These are phyloP conservation scores for Coelinius sp. DNA, from an alignment of 2,888 invertebrate genomes.

Conservation along the genomic window DNA sequence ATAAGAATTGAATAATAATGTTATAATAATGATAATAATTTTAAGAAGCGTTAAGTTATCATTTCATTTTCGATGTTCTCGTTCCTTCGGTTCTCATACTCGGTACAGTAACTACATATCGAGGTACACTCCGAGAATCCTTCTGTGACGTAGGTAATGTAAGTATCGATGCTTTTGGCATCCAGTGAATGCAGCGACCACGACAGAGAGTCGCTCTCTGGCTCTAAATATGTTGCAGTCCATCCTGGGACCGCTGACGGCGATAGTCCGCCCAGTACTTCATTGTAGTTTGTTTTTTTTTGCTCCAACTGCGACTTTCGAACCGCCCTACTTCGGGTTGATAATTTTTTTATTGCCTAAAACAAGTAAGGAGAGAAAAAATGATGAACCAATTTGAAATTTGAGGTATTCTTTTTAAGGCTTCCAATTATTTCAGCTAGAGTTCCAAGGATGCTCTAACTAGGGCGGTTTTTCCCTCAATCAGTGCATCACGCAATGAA, in stretches of 20 bases:
- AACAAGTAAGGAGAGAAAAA: slow-evolving; percentile 19
- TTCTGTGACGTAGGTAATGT: slow-evolving; percentile 62
- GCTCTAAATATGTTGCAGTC: slow-evolving; percentile 53
- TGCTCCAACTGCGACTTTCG: slow-evolving; percentile 54
- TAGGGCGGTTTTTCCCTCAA: no score
- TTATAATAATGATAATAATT: no score
- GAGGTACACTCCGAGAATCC: slow-evolving; percentile 57
- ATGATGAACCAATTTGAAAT: no score
- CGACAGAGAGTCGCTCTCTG: slow-evolving; percentile 59
- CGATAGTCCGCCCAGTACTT: slow-evolving; percentile 18
- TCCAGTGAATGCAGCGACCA: slow-evolving; percentile 64
- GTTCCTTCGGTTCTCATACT: slow-evolving; percentile 66
- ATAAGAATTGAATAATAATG: no score
- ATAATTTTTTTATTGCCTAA: slow-evolving; percentile 66
- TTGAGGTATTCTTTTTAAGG: no score
- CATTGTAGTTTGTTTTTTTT: slow-evolving; percentile 16
- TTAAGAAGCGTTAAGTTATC: slow-evolving; percentile 58
- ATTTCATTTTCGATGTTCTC: slow-evolving; percentile 69
- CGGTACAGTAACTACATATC: slow-evolving; percentile 63
- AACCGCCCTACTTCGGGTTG: slow-evolving; percentile 57
- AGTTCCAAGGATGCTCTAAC: no score
- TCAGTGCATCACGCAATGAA: no score
- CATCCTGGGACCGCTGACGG: slow-evolving; percentile 36
- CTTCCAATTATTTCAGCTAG: no score
- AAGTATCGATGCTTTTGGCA: slow-evolving; percentile 65